These are phyloP conservation scores for Protula sp. DNA, from an alignment of 2,888 invertebrate species.

Conservation along the genomic window DNA sequence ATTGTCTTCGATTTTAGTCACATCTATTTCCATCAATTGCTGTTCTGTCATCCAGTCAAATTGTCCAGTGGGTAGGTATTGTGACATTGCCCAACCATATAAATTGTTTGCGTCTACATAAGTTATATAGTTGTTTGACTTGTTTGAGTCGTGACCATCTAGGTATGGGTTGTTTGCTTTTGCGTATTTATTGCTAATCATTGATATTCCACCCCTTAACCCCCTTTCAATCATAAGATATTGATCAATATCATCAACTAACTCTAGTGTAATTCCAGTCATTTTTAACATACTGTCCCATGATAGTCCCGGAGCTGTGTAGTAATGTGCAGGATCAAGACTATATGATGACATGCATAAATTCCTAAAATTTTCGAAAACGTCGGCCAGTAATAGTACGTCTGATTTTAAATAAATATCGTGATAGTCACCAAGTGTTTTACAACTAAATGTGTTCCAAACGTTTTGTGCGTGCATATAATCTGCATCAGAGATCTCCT, in stretches of 20 bases:
- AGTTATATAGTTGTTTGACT: not conserved
- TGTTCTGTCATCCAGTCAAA: not conserved
- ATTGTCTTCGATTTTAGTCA: not conserved
- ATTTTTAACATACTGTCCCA: slow-evolving; percentile 35
- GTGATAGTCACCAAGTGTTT: too few relatives aligned
- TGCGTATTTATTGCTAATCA: slow-evolving; percentile 27
- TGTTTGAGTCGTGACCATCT: too few relatives aligned
- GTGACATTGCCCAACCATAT: not conserved
- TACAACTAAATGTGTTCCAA: too few relatives aligned
- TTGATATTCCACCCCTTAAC: too few relatives aligned
- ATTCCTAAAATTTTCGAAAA: too few relatives aligned
- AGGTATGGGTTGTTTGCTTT: too few relatives aligned
- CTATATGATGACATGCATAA: too few relatives aligned
- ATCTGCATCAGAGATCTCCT: slow-evolving; percentile 23
- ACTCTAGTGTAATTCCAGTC: slow-evolving; percentile 26
- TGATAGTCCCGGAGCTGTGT: slow-evolving; percentile 31
- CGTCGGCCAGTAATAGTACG: slow-evolving; percentile 34
- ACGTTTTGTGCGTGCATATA: slow-evolving; percentile 26
- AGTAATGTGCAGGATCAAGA: slow-evolving; percentile 32
- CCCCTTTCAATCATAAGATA: too few relatives aligned
- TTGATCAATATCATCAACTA: slow-evolving; percentile 29
- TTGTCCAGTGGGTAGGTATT: not conserved
- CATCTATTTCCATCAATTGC: not conserved
- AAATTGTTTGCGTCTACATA: not conserved
- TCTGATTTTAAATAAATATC: slow-evolving; percentile 31